Conservation (phyloP, 2,888 invertebrate species). For the Protonemura montana region DNA sequence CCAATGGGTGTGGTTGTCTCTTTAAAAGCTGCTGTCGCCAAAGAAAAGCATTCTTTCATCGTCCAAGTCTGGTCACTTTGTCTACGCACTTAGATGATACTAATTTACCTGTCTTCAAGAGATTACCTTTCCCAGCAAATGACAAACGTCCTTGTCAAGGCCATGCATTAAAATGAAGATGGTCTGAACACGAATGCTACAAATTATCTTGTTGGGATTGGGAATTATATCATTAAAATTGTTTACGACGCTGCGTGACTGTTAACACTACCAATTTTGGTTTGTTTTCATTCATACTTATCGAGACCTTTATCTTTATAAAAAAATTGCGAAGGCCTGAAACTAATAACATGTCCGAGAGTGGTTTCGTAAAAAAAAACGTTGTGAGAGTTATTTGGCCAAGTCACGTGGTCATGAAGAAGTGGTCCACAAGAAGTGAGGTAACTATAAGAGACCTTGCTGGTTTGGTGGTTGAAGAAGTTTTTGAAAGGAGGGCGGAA, state of each 20-base stretch:
- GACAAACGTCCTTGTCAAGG: not conserved
- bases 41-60: not conserved
- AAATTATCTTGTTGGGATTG: not conserved
- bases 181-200: not conserved
- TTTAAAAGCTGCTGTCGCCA: not conserved
- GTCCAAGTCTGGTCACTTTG: not conserved
- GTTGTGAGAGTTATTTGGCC: not conserved
- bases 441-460: not conserved
- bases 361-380: not conserved
- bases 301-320: not conserved
- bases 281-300: not conserved
- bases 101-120: not conserved
- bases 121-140: not conserved
- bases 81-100: not conserved
- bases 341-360: not conserved
- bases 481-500: not conserved
- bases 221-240: constrained; percentile 7
- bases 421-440: not conserved
- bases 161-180: not conserved
- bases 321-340: not conserved
- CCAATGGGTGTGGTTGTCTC: not conserved
- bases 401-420: not conserved
- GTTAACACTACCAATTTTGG: constrained; percentile 12
- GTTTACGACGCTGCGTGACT: not conserved
- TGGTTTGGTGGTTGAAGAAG: not conserved